These are phyloP conservation scores for Cerceris ruficornis DNA, from an alignment of 2,888 invertebrate genomes.

Conservation along the genomic window DNA sequence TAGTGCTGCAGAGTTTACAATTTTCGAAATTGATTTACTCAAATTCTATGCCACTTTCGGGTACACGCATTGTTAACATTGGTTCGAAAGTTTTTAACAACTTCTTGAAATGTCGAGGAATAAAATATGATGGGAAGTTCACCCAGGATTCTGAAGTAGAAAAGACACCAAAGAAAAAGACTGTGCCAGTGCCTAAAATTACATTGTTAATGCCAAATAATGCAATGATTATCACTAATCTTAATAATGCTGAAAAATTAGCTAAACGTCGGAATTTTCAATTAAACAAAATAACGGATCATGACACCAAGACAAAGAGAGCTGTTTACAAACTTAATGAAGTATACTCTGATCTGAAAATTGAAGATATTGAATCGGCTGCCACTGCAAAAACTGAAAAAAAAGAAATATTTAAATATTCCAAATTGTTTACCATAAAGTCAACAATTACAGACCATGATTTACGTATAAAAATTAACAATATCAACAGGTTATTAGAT, in stretches of 20 bases:
- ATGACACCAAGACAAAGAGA: conserved; percentile 86
- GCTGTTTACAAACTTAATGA: conserved; percentile 86
- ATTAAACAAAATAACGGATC: conserved; percentile 84
- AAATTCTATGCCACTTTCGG: not conserved
- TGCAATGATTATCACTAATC: conserved; percentile 84
- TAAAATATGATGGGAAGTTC: accelerated
- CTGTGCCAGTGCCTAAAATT: conserved; percentile 81
- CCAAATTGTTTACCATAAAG: conserved; percentile 74
- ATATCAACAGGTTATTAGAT: conserved; percentile 73
- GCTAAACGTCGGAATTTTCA: conserved; percentile 87
- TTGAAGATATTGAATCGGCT: not conserved
- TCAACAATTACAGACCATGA: conserved; percentile 78
- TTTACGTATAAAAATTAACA: conserved; percentile 75
- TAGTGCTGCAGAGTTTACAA: not conserved
- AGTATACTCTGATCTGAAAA: conserved; percentile 84
- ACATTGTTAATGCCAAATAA: conserved; percentile 86
- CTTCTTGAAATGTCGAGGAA: not conserved
- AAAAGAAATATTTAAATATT: conserved; percentile 54
- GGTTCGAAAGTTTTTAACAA: not conserved
- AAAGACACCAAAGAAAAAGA: conserved; percentile 59
- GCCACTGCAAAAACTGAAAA: conserved; percentile 22
- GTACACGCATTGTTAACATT: no score
- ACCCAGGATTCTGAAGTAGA: not conserved
- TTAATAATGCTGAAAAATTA: conserved; percentile 88
- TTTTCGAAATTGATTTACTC: not conserved